These are phyloP conservation scores for Tuberolachnus salignus DNA, from an alignment of 2,888 invertebrate genomes.

Conservation along the genomic window DNA sequence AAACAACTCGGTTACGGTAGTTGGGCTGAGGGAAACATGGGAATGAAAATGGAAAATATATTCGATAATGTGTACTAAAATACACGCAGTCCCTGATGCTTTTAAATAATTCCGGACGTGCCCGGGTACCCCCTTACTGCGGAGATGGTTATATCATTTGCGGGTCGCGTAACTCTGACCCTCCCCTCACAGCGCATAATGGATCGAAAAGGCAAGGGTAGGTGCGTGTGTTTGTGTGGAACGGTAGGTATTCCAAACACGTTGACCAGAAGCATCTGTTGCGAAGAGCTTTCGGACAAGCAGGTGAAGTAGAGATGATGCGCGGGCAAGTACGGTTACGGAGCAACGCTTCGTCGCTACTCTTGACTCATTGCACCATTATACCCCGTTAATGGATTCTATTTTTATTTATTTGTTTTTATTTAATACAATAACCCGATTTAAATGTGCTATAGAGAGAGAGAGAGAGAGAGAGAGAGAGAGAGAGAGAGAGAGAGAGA, in stretches of 20 bases:
- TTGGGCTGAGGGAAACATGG: not conserved
- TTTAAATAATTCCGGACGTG: slow-evolving; percentile 49
- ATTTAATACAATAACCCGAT: not conserved
- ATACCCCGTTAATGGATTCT: slow-evolving; percentile 14
- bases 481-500: not conserved
- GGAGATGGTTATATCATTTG: not conserved
- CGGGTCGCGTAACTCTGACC: not conserved
- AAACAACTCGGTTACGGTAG: slow-evolving; percentile 46
- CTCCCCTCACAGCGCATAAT: too few relatives aligned
- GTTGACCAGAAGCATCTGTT: slow-evolving; percentile 54
- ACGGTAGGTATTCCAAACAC: slow-evolving; percentile 37
- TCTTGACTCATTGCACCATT: not conserved
- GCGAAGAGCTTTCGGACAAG: slow-evolving; percentile 4
- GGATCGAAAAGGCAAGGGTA: not conserved
- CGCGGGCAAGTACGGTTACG: slow-evolving; percentile 1
- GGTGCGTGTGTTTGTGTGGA: not conserved
- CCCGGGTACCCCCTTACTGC: not conserved
- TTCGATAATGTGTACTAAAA: slow-evolving; percentile 47
- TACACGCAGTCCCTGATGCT: slow-evolving; percentile 12
- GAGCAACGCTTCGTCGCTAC: too few relatives aligned
- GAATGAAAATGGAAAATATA: slow-evolving; percentile 47
- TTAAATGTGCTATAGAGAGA: not conserved
- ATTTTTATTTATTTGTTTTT: too few relatives aligned
- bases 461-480: not conserved
- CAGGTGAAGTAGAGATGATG: not conserved